These are phyloP conservation scores for Caenorhabditis drosophilae DNA, from an alignment of 2,888 invertebrate species.

Conservation along the genomic window DNA sequence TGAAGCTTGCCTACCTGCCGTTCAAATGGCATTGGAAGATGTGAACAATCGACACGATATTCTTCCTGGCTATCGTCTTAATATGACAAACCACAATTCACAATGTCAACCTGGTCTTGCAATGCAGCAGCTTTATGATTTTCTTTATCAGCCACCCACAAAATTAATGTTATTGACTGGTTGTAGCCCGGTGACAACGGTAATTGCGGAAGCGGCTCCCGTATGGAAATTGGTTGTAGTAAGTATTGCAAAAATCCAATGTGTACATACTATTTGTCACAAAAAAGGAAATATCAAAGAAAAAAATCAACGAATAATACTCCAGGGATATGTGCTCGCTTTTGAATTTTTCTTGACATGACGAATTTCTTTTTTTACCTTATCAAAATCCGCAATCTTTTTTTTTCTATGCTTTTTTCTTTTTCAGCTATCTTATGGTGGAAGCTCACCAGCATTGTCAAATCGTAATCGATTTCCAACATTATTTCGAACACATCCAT, in stretches of 20 bases:
- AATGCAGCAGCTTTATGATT: conserved; percentile 96
- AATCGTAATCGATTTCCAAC: conserved; percentile 96
- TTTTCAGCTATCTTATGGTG: conserved; percentile 91
- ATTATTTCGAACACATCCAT: conserved; percentile 96
- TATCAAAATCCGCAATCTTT: not conserved
- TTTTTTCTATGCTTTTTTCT: not conserved
- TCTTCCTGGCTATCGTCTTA: conserved; percentile 63
- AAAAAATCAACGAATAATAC: not conserved
- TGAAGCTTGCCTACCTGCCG: conserved; percentile 84
- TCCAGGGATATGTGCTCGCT: not conserved
- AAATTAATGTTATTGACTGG: conserved; percentile 90
- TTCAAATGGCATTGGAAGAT: conserved; percentile 91
- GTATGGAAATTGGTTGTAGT: conserved; percentile 99
- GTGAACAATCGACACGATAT: conserved; percentile 75
- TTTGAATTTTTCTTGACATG: not conserved
- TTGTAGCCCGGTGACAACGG: conserved; percentile 97
- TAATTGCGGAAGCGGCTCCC: conserved; percentile 97
- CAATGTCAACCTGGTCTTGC: conserved; percentile 98
- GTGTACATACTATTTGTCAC: no score
- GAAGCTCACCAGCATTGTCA: conserved; percentile 95
- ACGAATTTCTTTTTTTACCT: conserved; percentile 1
- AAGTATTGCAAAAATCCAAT: conserved; percentile 72
- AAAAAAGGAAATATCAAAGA: no score
- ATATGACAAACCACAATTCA: conserved; percentile 65
- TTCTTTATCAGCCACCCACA: conserved; percentile 84